Base-by-base conservation (phyloP, 2,113 vertebrate species). In the Eptatretus burgeri region DNA sequence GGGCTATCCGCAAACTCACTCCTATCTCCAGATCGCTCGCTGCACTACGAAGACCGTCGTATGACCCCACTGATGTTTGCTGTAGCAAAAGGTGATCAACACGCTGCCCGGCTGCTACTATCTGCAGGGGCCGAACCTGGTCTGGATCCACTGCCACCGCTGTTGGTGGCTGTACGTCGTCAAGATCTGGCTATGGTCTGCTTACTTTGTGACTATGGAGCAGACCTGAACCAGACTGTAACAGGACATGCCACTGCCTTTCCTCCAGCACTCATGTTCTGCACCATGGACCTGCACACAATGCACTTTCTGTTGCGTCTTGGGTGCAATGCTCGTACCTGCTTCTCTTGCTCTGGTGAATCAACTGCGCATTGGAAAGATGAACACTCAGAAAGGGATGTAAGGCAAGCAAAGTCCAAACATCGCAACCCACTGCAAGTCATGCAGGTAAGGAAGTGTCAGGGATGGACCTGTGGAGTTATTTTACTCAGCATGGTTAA, bases 1-100 rank as follows among this genome's bases (percentile, higher is more conserved):
- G 83, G 83, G 66, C 89, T 82, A 1, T 80, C 88, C 1, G 80
- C 89, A 68, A 89, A 94, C n/a, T 68, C 73, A 1, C 69, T 69
- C 64, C 78, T 96, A 60, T 87, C 82, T 1, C 72, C 71, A 0
- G 84, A 86, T 14, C 74, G 79, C 1, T 75, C 78, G 5, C 76
- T 76, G 62, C 75, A 84, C 63, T 86, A 86, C 0, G 85, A 93
- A 70, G 91, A 96, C 73, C 78, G 78, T 1, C 84, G 91, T 51
- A 84, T 71, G 67, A 85, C 81, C 0, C 72, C 76, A 0, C 81
- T 95, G 63, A 93, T 85, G 69, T 93, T 84, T 51, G 72, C 84
- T 0, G 83, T 93, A 66, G 70, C 73, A 67, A 88, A 89, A 70
- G 81, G 79, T 71, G 93, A 95, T 16, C 66, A 78, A 1, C 71